Percentiles rank a stretch among this genome's conserved stretches.
These are phyloP conservation scores for Drosophila hydei DNA, from an alignment of 1,140 invertebrate genomes.

Conservation along the genomic window DNA sequence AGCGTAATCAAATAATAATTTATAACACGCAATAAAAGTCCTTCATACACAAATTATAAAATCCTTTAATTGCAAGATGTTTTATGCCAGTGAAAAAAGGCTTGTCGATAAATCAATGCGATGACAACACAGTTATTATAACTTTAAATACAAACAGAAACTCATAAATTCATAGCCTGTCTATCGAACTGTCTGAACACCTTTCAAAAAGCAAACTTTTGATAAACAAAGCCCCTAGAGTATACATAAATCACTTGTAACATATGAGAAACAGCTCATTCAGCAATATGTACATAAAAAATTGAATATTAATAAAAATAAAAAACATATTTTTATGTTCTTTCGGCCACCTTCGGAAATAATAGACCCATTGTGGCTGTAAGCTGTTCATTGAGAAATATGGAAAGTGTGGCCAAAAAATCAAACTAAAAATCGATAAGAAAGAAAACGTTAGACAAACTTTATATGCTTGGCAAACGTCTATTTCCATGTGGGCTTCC, in stretches of 20 bases:
- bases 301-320: neutral
- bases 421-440: slow-evolving; percentile 50
- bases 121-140: slow-evolving; percentile 6
- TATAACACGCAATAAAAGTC: no score
- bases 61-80: neutral
- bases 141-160: neutral
- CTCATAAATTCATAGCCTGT: slow-evolving; percentile 27
- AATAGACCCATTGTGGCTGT: slow-evolving; percentile 21
- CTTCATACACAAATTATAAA: no score
- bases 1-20: no score
- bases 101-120: slow-evolving; percentile 30
- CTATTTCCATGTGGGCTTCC: slow-evolving; percentile 45
- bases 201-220: slow-evolving; percentile 15
- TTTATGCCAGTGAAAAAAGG: neutral
- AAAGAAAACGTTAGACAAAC: slow-evolving; percentile 15
- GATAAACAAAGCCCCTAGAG: neutral
- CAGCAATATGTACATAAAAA: slow-evolving; percentile 5
- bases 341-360: neutral
- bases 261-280: slow-evolving; percentile 15
- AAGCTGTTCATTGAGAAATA: slow-evolving; percentile 18
- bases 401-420: slow-evolving; percentile 36
- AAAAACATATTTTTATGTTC: slow-evolving; percentile 21
- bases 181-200: neutral
- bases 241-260: slow-evolving; percentile 30
- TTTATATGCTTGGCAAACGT: slow-evolving; percentile 7